Conservation (phyloP, 23 tunicate genomes). For the Halocynthia aurantium region DNA sequence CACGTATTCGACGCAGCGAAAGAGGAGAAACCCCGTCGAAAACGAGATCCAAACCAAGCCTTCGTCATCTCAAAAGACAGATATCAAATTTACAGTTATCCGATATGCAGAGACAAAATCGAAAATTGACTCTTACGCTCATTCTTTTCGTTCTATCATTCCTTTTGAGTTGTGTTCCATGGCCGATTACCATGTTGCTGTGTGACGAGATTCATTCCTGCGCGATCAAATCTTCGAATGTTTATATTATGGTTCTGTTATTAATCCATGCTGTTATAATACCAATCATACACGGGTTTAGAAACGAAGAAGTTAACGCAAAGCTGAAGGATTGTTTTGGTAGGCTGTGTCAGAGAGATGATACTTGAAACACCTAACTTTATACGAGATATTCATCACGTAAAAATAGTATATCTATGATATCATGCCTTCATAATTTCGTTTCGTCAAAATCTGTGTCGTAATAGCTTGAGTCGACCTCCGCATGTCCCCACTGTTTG, state of each 20-base stretch:
- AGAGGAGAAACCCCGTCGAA: too few relatives aligned
- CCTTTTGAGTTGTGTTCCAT: slow-evolving; percentile 65
- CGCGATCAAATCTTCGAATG: slow-evolving; percentile 27
- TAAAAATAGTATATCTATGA: too few relatives aligned
- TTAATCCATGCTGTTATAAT: slow-evolving; percentile 62
- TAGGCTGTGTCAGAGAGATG: too few relatives aligned
- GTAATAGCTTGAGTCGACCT: too few relatives aligned
- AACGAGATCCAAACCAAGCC: too few relatives aligned
- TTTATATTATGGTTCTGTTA: slow-evolving; percentile 47
- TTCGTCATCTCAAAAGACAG: too few relatives aligned
- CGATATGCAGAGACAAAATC: slow-evolving; percentile 21
- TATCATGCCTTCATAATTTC: too few relatives aligned
- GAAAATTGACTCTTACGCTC: slow-evolving; percentile 46
- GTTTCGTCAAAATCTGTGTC: too few relatives aligned
- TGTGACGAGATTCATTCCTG: slow-evolving; percentile 31
- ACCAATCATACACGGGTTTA: slow-evolving; percentile 63
- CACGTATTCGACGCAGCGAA: too few relatives aligned
- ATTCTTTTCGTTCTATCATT: slow-evolving; percentile 47
- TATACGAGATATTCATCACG: background rate
- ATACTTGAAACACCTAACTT: background rate
- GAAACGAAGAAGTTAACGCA: slow-evolving; percentile 50
- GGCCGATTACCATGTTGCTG: slow-evolving; percentile 54
- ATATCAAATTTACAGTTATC: background rate
- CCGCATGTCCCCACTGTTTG: too few relatives aligned
- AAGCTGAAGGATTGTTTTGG: background rate